phyloP scores from a whole-genome alignment of 2,113 vertebrate species.

The Mellivora capensis region DNA sequence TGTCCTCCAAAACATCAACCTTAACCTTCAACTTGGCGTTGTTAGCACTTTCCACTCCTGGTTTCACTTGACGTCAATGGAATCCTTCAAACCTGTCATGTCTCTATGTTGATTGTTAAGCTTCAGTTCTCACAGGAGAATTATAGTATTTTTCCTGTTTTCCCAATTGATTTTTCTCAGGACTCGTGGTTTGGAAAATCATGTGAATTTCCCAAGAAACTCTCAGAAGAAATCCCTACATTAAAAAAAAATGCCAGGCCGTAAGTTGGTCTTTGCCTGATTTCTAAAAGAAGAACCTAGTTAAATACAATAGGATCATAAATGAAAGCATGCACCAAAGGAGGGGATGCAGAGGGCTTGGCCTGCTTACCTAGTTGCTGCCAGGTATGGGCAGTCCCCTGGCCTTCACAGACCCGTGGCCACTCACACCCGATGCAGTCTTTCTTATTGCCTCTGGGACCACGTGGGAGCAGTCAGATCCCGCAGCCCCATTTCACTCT shows the following conservation, averaged over 20 bases:
- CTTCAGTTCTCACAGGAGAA: not conserved
- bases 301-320: not conserved
- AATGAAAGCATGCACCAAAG: fast-evolving
- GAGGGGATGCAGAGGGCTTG: too few relatives aligned
- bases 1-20: not conserved
- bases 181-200: not conserved
- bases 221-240: not conserved
- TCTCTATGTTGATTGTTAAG: not conserved
- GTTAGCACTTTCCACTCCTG: not conserved
- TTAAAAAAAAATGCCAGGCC: not conserved
- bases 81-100: not conserved
- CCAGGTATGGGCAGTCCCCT: not conserved
- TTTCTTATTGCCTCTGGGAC: not conserved
- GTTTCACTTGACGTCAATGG: not conserved
- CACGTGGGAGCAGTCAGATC: not conserved
- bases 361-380: too few relatives aligned
- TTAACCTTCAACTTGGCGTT: not conserved
- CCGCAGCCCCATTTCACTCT: not conserved
- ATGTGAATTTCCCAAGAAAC: not conserved
- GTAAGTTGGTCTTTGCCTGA: not conserved
- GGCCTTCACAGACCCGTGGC: not conserved
- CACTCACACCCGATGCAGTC: not conserved
- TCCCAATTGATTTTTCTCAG: not conserved
- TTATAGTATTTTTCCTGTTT: not conserved
- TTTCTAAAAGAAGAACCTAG: not conserved